These are phyloP conservation scores for Listronotus oregonensis DNA, from an alignment of 1,140 invertebrate species.

Conservation along the genomic window DNA sequence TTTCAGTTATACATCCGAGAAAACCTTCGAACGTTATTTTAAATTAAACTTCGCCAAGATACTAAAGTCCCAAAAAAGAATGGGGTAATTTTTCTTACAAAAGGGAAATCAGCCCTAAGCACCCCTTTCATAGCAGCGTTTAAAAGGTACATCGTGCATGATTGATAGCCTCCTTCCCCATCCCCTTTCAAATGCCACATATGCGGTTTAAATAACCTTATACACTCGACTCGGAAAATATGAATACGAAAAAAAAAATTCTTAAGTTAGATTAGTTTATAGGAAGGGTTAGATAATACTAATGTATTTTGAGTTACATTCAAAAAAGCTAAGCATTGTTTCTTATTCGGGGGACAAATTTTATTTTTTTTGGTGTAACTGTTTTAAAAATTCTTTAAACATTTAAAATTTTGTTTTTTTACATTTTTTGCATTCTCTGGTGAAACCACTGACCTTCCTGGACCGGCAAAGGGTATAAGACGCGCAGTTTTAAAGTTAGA, in stretches of 20 bases:
- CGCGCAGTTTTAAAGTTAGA: too few relatives aligned
- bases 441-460: too few relatives aligned
- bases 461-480: too few relatives aligned
- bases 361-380: too few relatives aligned
- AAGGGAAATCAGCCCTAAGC: conserved; percentile 28
- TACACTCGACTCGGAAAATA: conserved; percentile 22
- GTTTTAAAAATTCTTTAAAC: too few relatives aligned
- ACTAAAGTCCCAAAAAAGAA: conserved; percentile 9
- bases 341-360: too few relatives aligned
- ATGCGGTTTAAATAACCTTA: conserved; percentile 26
- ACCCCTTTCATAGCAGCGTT: conserved; percentile 28
- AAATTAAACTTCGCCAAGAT: conserved; percentile 22
- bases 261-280: conserved; percentile 10
- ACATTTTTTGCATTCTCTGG: too few relatives aligned
- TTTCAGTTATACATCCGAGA: background rate
- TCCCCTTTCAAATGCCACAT: conserved; percentile 12
- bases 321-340: too few relatives aligned
- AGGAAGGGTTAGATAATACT: conserved; percentile 8
- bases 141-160: conserved; percentile 30
- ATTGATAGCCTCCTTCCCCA: conserved; percentile 20
- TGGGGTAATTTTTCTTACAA: conserved; percentile 28
- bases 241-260: conserved; percentile 26
- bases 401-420: too few relatives aligned
- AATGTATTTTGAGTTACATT: too few relatives aligned
- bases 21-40: conserved; percentile 1